Conservation (phyloP, 2,888 invertebrate species). For the Thera britannica region DNA sequence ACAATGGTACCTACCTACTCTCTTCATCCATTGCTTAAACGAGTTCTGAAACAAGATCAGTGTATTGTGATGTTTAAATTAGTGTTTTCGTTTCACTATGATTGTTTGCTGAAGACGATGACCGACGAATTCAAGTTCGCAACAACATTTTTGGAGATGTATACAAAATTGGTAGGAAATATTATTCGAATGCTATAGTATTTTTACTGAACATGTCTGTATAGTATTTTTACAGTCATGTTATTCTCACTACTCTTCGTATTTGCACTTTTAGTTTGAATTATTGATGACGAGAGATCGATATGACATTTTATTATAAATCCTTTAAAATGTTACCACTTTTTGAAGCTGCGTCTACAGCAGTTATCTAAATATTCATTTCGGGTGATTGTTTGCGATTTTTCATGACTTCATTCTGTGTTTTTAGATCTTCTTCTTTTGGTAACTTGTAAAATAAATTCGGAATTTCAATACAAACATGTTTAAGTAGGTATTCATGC, state of each 20-base stretch:
- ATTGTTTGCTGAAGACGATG: too few relatives aligned
- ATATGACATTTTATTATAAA: constrained; percentile 19
- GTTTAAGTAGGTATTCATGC: constrained; percentile 11
- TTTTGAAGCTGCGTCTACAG: neutral
- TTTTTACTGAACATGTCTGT: too few relatives aligned
- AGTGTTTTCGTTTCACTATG: too few relatives aligned
- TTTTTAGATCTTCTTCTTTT: too few relatives aligned
- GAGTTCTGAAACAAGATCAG: neutral
- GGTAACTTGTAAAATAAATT: constrained; percentile 1
- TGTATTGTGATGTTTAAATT: too few relatives aligned
- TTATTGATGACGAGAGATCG: constrained; percentile 27
- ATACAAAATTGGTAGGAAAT: too few relatives aligned
- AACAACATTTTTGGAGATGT: too few relatives aligned
- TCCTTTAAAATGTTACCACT: constrained; percentile 11
- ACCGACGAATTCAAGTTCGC: too few relatives aligned
- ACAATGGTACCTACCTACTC: constrained; percentile 18
- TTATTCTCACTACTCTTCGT: neutral
- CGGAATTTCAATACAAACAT: constrained; percentile 5
- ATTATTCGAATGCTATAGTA: too few relatives aligned
- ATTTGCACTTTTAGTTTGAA: constrained; percentile 25
- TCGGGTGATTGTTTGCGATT: neutral
- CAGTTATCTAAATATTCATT: neutral
- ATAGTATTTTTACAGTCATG: too few relatives aligned
- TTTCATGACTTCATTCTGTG: too few relatives aligned
- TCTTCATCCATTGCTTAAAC: neutral